These are phyloP conservation scores for Varecia variegata DNA, from an alignment of 2,797 vertebrate species.

Conservation along the genomic window DNA sequence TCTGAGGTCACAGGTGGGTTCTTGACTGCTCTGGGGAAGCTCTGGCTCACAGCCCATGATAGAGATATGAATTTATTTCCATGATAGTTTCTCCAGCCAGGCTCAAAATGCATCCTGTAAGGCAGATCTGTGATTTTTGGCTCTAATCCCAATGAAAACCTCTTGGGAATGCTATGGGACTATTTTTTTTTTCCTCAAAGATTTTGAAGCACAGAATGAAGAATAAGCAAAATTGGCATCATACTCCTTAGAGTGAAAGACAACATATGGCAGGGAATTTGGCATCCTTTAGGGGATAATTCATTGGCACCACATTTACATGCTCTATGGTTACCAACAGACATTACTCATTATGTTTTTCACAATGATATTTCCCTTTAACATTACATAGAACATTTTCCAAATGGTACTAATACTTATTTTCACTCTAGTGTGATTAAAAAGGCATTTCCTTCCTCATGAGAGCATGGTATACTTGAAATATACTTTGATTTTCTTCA, in stretches of 20 bases:
- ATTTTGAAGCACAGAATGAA: slow-evolving; percentile 54
- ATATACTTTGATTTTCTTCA: slow-evolving; percentile 20
- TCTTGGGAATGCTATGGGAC: slow-evolving; percentile 37
- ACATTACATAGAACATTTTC: background rate
- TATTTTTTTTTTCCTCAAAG: background rate
- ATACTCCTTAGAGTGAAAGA: slow-evolving; percentile 52
- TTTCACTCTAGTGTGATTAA: slow-evolving; percentile 25
- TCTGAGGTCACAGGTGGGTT: slow-evolving; percentile 3
- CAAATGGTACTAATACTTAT: slow-evolving; percentile 41
- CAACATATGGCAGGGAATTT: slow-evolving; percentile 68
- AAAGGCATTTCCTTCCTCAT: slow-evolving; percentile 27
- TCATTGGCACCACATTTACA: slow-evolving; percentile 55
- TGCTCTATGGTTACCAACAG: slow-evolving; percentile 58
- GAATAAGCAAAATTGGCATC: slow-evolving; percentile 63
- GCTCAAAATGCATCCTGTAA: background rate
- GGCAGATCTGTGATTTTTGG: slow-evolving; percentile 66
- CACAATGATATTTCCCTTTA: slow-evolving; percentile 55
- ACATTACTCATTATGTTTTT: slow-evolving; percentile 52
- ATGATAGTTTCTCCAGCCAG: slow-evolving; percentile 61
- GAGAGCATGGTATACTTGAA: background rate
- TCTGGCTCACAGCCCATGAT: background rate
- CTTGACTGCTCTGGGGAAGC: background rate
- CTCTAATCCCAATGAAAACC: slow-evolving; percentile 54
- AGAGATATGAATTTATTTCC: slow-evolving; percentile 50
- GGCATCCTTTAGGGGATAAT: slow-evolving; percentile 55